A percentile compares a stretch with the other conserved stretches of the same genome.
phyloP scores from a whole-genome alignment of 2,888 invertebrate genomes.

The Vandiemenella viatica region DNA sequence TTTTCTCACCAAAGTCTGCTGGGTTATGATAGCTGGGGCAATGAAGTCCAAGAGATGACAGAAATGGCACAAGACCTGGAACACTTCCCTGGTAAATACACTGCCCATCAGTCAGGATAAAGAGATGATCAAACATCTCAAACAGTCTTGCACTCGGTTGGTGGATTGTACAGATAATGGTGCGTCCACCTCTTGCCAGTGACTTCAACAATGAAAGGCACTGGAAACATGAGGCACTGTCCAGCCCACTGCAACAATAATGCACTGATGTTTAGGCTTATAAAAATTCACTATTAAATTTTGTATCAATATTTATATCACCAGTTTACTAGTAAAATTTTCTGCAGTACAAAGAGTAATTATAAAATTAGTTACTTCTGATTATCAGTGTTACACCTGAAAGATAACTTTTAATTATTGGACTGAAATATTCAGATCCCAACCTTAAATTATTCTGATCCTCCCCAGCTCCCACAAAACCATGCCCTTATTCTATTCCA shows the following conservation, averaged over 20 bases:
- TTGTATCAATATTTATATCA: no score
- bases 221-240: conserved; percentile 88
- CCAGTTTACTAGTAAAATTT: no score
- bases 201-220: conserved; percentile 78
- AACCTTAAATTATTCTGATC: no score
- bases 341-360: no score
- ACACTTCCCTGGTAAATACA: conserved; percentile 85
- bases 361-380: no score
- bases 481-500: no score
- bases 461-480: no score
- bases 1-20: conserved; percentile 81
- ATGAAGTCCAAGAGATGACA: conserved; percentile 66
- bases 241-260: conserved; percentile 52
- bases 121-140: conserved; percentile 89
- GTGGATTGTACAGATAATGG: conserved; percentile 91
- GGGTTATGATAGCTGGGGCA: conserved; percentile 95
- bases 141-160: conserved; percentile 90
- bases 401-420: no score
- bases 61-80: conserved; percentile 69
- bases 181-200: conserved; percentile 69
- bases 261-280: no score
- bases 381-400: no score
- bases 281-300: no score
- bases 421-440: no score
- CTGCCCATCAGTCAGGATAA: conserved; percentile 81